Conservation (phyloP, 2,797 vertebrate species). For the Myiotriccus ornatus region DNA sequence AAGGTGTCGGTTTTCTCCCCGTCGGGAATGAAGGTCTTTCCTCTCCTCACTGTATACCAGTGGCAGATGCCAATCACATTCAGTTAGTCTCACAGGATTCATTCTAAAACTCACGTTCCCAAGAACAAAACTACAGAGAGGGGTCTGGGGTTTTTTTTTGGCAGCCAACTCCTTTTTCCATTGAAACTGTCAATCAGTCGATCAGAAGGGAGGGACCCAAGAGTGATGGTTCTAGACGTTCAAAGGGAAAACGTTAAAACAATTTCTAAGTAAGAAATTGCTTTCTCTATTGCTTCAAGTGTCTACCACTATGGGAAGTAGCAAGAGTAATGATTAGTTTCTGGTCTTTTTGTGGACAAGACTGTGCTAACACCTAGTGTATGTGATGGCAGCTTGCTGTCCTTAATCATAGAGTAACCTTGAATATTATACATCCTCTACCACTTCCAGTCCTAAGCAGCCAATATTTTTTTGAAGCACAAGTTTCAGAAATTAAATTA, state of each 20-base stretch:
- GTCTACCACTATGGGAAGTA: slow-evolving; percentile 43
- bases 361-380: slow-evolving; percentile 14
- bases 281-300: slow-evolving; percentile 39
- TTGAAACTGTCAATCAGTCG: slow-evolving; percentile 48
- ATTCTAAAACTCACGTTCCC: slow-evolving; percentile 46
- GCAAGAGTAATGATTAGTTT: slow-evolving; percentile 62
- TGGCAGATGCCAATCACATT: slow-evolving; percentile 67
- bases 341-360: slow-evolving; percentile 31
- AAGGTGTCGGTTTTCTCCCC: not conserved
- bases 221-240: slow-evolving; percentile 32
- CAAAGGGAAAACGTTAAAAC: slow-evolving; percentile 59
- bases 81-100: slow-evolving; percentile 62
- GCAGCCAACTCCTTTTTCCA: slow-evolving; percentile 23
- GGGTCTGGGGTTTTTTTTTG: not conserved
- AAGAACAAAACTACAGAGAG: slow-evolving; percentile 14
- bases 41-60: not conserved
- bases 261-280: slow-evolving; percentile 67
- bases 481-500: slow-evolving; percentile 37
- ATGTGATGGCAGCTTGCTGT: slow-evolving; percentile 26
- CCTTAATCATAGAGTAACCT: slow-evolving; percentile 55
- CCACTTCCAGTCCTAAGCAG: slow-evolving; percentile 44
- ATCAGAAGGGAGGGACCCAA: slow-evolving; percentile 37
- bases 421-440: slow-evolving; percentile 52
- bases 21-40: not conserved
- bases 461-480: slow-evolving; percentile 18